Conservation (phyloP, 2,797 vertebrate species). For the Hybognathus amarus region DNA sequence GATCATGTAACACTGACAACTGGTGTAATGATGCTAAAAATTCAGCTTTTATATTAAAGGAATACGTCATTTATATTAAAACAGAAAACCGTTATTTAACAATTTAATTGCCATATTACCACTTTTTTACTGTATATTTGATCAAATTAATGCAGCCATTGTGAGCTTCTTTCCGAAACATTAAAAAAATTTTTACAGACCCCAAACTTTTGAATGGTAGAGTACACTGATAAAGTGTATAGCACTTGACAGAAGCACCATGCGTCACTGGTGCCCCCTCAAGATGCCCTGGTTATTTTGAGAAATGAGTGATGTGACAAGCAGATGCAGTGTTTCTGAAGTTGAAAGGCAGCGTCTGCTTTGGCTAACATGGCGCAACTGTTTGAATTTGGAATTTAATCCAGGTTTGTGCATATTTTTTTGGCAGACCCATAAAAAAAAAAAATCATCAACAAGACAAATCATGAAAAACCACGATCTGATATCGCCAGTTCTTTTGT, state of each 20-base stretch:
- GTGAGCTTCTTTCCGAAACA: not conserved
- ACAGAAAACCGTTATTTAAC: not conserved
- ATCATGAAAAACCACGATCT: constrained; percentile 3
- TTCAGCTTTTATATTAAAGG: not conserved
- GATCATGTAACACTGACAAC: not conserved
- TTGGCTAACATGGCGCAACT: not conserved
- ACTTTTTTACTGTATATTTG: not conserved
- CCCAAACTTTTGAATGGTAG: not conserved
- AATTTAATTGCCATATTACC: not conserved
- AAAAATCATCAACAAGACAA: not conserved
- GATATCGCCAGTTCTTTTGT: constrained; percentile 14
- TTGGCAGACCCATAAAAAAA: constrained; percentile 1
- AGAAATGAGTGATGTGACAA: not conserved
- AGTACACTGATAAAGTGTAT: not conserved
- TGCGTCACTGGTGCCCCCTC: not conserved
- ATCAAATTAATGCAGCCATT: not conserved
- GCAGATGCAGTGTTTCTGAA: not conserved
- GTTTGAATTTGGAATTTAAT: not conserved
- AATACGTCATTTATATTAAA: not conserved
- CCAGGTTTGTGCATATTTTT: not conserved
- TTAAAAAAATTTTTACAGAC: too few relatives aligned
- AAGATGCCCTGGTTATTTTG: constrained; percentile 17
- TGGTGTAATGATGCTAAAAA: not conserved
- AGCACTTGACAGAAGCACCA: constrained; percentile 4
- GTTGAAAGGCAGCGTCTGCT: not conserved